Evolutionary conservation across 2,113 vertebrate species (phyloP).

Genomic region (Indri indri): DNA sequence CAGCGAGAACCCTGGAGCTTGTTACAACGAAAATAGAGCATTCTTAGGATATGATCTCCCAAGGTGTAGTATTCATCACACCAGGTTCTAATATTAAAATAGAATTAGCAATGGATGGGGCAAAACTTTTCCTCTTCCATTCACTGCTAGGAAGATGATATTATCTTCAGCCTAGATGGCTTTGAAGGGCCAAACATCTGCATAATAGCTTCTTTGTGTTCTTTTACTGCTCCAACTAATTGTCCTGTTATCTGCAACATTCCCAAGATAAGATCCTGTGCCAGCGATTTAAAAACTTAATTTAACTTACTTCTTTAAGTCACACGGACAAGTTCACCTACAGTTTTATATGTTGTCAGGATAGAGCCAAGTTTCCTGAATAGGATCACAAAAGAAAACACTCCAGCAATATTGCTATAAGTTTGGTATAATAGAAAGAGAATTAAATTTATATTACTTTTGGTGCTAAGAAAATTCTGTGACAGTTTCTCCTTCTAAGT

Average conservation of each 20-base stretch:
- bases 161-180: not conserved
- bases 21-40: not conserved
- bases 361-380: not conserved
- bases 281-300: not conserved
- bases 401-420: not conserved
- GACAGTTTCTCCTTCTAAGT: not conserved
- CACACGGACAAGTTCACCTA: not conserved
- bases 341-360: not conserved
- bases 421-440: not conserved
- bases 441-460: not conserved
- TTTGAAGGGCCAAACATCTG: not conserved
- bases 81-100: not conserved
- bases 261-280: not conserved
- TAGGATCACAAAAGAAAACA: not conserved
- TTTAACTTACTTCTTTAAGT: not conserved
- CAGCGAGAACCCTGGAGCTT: not conserved
- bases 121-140: not conserved
- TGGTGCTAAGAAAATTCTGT: not conserved
- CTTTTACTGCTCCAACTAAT: not conserved
- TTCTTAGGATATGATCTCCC: not conserved
- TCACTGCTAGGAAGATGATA: not conserved
- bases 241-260: not conserved
- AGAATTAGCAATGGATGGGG: not conserved
- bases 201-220: not conserved
- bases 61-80: not conserved